Evolutionary conservation across 2,888 invertebrate genomes (phyloP).

Genomic region (Punctoribates punctum): DNA sequence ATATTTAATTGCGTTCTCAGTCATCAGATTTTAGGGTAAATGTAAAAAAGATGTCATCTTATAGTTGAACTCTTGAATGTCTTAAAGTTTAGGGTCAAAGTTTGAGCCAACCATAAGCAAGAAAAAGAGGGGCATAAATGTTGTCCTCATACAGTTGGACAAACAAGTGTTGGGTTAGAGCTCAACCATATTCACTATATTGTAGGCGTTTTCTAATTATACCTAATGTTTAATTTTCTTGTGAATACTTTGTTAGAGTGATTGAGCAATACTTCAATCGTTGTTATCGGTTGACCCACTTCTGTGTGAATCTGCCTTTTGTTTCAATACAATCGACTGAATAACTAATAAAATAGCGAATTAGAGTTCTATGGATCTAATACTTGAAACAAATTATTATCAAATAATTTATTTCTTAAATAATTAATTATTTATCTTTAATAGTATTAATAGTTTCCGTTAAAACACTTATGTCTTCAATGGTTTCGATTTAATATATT

Average conservation of each 20-base stretch:
- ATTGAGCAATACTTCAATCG: slow-evolving; percentile 9
- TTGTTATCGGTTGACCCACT: slow-evolving; percentile 20
- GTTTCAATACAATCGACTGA: slow-evolving; percentile 21
- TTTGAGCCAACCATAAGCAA: neutral
- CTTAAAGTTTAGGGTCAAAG: slow-evolving; percentile 4
- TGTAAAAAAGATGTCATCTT: too few species aligned
- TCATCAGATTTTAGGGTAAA: too few species aligned
- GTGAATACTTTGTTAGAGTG: neutral
- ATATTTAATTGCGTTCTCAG: too few species aligned
- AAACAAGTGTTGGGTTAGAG: neutral
- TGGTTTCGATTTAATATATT: neutral
- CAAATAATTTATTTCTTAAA: neutral
- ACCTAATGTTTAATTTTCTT: slow-evolving; percentile 6
- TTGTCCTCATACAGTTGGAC: neutral
- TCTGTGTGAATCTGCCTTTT: slow-evolving; percentile 35
- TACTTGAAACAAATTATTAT: too few species aligned
- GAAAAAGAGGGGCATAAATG: neutral
- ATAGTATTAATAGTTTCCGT: neutral
- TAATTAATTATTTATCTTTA: neutral
- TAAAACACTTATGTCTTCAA: neutral
- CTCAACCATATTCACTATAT: neutral
- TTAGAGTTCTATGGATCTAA: neutral
- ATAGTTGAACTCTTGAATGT: too few species aligned
- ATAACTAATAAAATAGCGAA: neutral
- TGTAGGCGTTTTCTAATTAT: slow-evolving; percentile 15